Evolutionary conservation across 2,797 vertebrate species (phyloP).

Genomic region (Lithobates sylvaticus): DNA sequence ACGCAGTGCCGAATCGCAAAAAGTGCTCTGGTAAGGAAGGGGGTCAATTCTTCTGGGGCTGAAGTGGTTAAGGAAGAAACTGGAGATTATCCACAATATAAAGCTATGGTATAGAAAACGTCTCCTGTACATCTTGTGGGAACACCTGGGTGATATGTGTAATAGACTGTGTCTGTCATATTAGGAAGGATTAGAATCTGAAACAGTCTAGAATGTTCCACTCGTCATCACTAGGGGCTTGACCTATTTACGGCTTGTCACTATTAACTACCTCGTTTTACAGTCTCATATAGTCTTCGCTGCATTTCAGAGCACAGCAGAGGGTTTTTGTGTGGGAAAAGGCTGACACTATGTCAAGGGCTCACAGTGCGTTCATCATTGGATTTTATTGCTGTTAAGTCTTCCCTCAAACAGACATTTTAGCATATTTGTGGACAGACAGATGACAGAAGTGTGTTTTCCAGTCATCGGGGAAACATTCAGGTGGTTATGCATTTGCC

Average conservation of each 20-base stretch:
- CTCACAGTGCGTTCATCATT: neutral
- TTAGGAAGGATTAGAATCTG: neutral
- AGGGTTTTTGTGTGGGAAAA: conserved; percentile 2
- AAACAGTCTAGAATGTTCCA: conserved; percentile 9
- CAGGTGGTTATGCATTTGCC: conserved; percentile 24
- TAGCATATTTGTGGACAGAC: conserved; percentile 43
- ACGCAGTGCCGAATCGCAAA: too few species aligned
- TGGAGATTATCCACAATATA: too few species aligned
- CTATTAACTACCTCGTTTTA: conserved; percentile 6
- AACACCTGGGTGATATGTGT: conserved; percentile 21
- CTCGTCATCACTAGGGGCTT: conserved; percentile 9
- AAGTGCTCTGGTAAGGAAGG: too few species aligned
- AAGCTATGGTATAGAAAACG: neutral
- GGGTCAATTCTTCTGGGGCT: too few species aligned
- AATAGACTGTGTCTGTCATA: conserved; percentile 9
- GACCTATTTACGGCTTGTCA: conserved; percentile 14
- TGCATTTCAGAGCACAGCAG: neutral
- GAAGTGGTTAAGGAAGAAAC: too few species aligned
- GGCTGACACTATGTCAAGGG: conserved; percentile 41
- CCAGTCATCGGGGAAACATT: conserved; percentile 41
- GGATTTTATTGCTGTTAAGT: conserved; percentile 36
- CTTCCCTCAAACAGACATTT: conserved; percentile 35
- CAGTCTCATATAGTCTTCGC: neutral
- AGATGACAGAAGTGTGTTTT: conserved; percentile 28
- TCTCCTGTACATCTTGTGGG: neutral